Conservation (phyloP, 2,888 invertebrate species). For the Thymelicus lineola region DNA sequence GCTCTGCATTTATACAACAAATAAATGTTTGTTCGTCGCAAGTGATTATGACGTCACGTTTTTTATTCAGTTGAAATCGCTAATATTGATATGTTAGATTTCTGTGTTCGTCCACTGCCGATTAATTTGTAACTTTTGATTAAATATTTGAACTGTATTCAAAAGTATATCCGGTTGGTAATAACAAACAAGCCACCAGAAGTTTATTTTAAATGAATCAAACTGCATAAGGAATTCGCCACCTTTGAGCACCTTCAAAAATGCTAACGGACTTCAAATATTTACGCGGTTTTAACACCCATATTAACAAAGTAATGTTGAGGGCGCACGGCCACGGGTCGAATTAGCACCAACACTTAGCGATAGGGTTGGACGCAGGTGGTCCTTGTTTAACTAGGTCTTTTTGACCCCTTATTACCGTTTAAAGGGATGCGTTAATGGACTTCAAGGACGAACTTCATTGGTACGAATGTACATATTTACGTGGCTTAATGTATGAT, state of each 20-base stretch:
- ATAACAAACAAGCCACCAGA: background rate
- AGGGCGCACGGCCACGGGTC: conserved; percentile 57
- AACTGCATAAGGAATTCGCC: conserved; percentile 16
- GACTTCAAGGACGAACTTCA: conserved; percentile 24
- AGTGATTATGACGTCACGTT: no score
- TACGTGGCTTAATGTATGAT: background rate
- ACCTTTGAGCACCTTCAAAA: conserved; percentile 37
- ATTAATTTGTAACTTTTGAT: no score
- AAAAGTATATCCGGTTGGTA: no score
- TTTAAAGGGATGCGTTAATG: conserved; percentile 32
- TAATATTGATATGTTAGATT: no score
- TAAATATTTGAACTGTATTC: no score
- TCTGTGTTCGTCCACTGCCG: no score
- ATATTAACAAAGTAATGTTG: conserved; percentile 58
- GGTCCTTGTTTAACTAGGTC: conserved; percentile 76
- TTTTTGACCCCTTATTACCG: conserved; percentile 44
- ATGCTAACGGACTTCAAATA: conserved; percentile 55
- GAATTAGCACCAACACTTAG: conserved; percentile 79
- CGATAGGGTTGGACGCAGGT: conserved; percentile 75
- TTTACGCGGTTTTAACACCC: conserved; percentile 65
- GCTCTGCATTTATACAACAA: no score
- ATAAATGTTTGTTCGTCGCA: no score
- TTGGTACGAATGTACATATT: conserved; percentile 19
- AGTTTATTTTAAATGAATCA: background rate
- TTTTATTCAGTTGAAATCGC: no score